Base-by-base conservation (phyloP, 2,797 vertebrate species). In the Aulostomus chinensis region DNA sequence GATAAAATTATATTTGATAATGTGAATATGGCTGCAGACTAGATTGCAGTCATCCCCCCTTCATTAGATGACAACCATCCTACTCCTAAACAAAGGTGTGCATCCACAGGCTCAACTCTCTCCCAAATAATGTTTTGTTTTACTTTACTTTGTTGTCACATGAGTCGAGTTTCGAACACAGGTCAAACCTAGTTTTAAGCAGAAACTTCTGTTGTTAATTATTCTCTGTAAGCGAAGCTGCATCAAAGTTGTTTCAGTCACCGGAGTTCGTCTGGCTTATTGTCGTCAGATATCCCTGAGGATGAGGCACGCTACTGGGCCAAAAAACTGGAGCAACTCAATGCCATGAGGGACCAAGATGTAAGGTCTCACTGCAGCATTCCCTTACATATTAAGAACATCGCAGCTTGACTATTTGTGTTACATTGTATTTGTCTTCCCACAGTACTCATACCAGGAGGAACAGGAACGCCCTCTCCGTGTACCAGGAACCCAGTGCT, bases 221-320 rank as follows among this genome's bases (percentile, higher is more conserved):
- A 7, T 25, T 25, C 9, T 7, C 9, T 25, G 4, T 25, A 25
- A 12, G 18, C 6, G 7, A 25, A 39, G 16, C 37, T 50, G 22
- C 6, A 30, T 47, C 38, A 11, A 11, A 26, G 18, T 49, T 55
- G 28, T 52, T 70, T 66, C 59, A 48, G 12, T 54, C 14, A 22
- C 34, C 42, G 62, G 49, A 70, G 21, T 51, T 54, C 68, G 39
- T 61, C 12, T 66, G 22, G 9, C 30, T 69, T 69, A 51, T 73
- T 55, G 50, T 69, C 63, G 84, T 2, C 84, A 99, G 97, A 99
- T 83, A 98, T 99, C 68, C 97, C 97, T 0, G 97, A 99, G 76
- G 97, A 99, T 57, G 97, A 99, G 77, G 97, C 97, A 0, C 94
- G 95, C 24, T 99, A 99, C 62, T 99, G 97, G 97, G 96, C 97